Percentiles rank a stretch among this genome's conserved stretches.
phyloP scores from a whole-genome alignment of 2,797 vertebrate genomes.

The Otolemur crassicaudatus region DNA sequence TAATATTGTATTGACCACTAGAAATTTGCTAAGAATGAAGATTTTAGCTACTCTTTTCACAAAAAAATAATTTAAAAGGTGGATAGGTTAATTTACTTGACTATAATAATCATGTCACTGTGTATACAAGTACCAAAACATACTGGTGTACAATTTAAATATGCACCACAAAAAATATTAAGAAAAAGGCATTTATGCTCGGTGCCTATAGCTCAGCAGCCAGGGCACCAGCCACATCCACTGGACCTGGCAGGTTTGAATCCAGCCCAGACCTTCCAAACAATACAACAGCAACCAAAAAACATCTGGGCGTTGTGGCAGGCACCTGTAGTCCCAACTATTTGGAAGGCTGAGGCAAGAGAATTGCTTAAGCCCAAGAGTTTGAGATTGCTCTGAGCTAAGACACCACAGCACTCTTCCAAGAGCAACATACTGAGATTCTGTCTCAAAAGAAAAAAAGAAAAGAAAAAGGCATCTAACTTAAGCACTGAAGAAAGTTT shows the following conservation, averaged over 20 bases:
- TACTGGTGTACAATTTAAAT: not conserved
- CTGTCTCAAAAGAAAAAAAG: not conserved
- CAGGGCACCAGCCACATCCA: too few relatives aligned
- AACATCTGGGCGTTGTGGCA: too few relatives aligned
- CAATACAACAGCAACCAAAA: too few relatives aligned
- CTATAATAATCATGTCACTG: not conserved
- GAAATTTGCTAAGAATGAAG: not conserved
- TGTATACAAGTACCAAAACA: not conserved
- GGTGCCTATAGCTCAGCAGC: too few relatives aligned
- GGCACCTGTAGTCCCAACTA: too few relatives aligned
- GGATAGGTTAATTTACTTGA: not conserved
- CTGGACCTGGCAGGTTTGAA: too few relatives aligned
- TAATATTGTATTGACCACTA: not conserved
- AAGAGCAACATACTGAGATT: too few relatives aligned
- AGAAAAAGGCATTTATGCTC: not conserved
- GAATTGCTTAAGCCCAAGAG: too few relatives aligned
- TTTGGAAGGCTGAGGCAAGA: too few relatives aligned
- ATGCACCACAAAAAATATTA: not conserved
- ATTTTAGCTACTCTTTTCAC: not conserved
- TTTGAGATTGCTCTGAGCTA: too few relatives aligned
- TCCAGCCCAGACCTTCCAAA: too few relatives aligned
- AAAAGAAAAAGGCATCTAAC: not conserved
- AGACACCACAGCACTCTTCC: too few relatives aligned
- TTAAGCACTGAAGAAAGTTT: not conserved
- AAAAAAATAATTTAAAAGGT: not conserved